A percentile compares a stretch with the other conserved stretches of the same genome.
Conservation (phyloP, 2,888 invertebrate species). For the Smittia aterrima region DNA sequence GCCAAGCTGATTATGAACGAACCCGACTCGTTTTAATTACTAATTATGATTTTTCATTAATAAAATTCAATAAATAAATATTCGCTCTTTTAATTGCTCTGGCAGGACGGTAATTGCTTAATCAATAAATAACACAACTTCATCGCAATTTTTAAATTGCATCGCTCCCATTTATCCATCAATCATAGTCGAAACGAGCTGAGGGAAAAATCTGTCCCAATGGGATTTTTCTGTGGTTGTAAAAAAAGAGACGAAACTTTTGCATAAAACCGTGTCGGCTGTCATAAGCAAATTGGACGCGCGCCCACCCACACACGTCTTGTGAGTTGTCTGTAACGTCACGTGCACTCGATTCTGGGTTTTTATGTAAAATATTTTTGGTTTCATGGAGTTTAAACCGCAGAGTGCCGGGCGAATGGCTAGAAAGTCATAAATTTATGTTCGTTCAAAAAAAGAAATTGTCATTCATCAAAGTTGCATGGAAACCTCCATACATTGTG, state of each 20-base stretch:
- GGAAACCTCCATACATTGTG: conserved; percentile 11
- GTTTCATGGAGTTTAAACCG: no score
- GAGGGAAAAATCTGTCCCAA: not conserved
- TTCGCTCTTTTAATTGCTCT: conserved; percentile 28
- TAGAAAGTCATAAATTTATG: not conserved
- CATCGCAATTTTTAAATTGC: conserved; percentile 3
- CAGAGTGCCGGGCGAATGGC: no score
- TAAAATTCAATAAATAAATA: conserved; percentile 33
- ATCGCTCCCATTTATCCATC: not conserved
- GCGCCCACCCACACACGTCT: not conserved
- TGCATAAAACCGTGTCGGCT: conserved; percentile 9
- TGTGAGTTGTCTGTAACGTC: no score
- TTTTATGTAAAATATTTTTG: no score
- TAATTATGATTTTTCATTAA: conserved; percentile 13
- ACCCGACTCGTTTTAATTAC: conserved; percentile 17
- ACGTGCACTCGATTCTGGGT: no score
- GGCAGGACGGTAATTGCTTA: conserved; percentile 24
- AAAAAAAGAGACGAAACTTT: conserved; percentile 10
- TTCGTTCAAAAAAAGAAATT: not conserved
- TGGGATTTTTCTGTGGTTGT: not conserved
- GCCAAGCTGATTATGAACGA: not conserved
- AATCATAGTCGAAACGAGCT: not conserved
- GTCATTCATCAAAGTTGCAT: conserved; percentile 36
- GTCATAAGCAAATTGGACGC: not conserved
- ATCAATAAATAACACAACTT: conserved; percentile 28